Conservation (phyloP, 1,140 invertebrate genomes). For the Penaeus japonicus region DNA sequence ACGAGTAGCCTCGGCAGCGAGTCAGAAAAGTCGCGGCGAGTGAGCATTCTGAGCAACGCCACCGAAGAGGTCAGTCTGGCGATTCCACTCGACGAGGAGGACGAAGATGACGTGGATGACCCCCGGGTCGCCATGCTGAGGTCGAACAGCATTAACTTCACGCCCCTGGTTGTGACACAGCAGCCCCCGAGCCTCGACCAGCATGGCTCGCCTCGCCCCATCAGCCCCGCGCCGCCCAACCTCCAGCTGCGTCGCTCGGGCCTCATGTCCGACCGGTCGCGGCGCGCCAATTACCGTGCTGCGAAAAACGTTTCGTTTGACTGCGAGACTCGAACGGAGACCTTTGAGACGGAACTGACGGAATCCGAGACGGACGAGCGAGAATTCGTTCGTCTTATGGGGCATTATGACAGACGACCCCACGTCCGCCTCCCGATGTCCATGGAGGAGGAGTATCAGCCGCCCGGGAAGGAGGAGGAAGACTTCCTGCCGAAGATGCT, state of each 20-base stretch:
- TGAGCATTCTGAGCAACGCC: constrained; percentile 21
- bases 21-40: background rate
- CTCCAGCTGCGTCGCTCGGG: constrained; percentile 33
- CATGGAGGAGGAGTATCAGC: constrained; percentile 19
- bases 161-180: constrained; percentile 26
- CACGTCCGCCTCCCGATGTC: constrained; percentile 24
- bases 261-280: background rate
- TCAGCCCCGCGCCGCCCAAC: background rate
- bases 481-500: constrained; percentile 39
- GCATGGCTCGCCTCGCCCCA: constrained; percentile 24
- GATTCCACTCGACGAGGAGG: constrained; percentile 28
- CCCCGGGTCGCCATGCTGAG: constrained; percentile 22
- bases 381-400: constrained; percentile 37
- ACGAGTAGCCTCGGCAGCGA: constrained; percentile 22
- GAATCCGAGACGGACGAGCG: constrained; percentile 47
- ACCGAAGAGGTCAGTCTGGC: constrained; percentile 36
- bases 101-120: background rate
- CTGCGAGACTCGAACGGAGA: constrained; percentile 43
- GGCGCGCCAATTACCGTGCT: constrained; percentile 21
- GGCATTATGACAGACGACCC: constrained; percentile 18
- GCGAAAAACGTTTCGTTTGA: constrained; percentile 45
- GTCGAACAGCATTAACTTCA: constrained; percentile 29
- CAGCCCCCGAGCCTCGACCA: constrained; percentile 29
- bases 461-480: constrained; percentile 40
- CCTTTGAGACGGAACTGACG: constrained; percentile 32